phyloP scores from a whole-genome alignment of 2,888 invertebrate genomes.

The Liodrosophila aerea region DNA sequence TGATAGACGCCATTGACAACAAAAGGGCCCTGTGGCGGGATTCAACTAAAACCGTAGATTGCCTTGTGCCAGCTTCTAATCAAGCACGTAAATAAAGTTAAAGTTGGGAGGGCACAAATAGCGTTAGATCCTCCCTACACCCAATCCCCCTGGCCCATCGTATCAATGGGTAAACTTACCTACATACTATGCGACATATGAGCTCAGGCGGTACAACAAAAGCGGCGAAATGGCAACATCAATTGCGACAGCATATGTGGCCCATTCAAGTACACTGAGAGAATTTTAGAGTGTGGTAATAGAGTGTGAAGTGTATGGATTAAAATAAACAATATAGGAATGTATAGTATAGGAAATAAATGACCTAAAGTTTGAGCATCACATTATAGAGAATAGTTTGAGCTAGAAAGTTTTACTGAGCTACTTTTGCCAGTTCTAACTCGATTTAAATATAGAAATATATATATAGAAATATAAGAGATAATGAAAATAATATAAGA shows the following conservation, averaged over 20 bases:
- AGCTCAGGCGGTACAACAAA: conserved; percentile 42
- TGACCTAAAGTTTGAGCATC: too few species aligned
- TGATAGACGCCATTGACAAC: conserved; percentile 54
- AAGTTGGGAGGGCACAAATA: conserved; percentile 53
- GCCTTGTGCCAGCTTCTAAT: conserved; percentile 57
- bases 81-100: conserved; percentile 77
- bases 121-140: conserved; percentile 24
- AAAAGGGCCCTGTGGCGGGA: conserved; percentile 17
- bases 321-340: too few species aligned
- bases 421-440: too few species aligned
- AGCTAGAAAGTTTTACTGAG: too few species aligned
- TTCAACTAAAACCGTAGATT: conserved; percentile 13
- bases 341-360: too few species aligned
- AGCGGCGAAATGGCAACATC: conserved; percentile 67
- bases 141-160: conserved; percentile 35
- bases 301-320: too few species aligned
- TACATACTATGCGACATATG: conserved; percentile 6
- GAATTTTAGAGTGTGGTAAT: not conserved
- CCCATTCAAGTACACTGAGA: conserved; percentile 22
- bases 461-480: too few species aligned
- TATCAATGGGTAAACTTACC: conserved; percentile 60
- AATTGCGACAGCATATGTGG: conserved; percentile 45
- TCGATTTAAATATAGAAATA: too few species aligned
- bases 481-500: too few species aligned
- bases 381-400: too few species aligned